Base-by-base conservation (phyloP, 2,888 invertebrate species). In the Nebria salina region DNA sequence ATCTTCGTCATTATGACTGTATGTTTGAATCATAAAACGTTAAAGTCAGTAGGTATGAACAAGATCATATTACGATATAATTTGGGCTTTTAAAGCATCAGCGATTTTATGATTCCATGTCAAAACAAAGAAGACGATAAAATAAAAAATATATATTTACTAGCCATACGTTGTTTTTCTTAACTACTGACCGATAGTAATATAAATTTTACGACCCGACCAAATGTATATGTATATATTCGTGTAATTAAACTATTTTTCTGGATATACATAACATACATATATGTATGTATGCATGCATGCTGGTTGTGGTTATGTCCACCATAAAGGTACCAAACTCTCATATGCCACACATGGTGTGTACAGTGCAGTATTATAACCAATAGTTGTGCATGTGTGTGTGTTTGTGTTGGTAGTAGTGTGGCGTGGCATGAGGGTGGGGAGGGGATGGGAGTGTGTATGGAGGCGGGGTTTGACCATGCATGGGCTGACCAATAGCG, bases 291-390 rank as follows among this genome's bases (percentile, higher is more conserved):
- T 65, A 65, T 65, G 7, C 7, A 65, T 65, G 15, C 2, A 65
- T 65, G 65, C 15, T n/a, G 65, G 7, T 65, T 65, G 65, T 15
- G 4, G 15, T n/a, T 65, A n/a, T 15, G 65, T 76, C 83, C 84
- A 84, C 84, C 85, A 85, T 85, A 83, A 83, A 82, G 82, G 77
- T 73, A 83, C 81, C 70, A 81, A 82, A 85, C 85, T 85, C 85
- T 85, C 86, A 86, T 87, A 87, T 86, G 85, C 86, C 86, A 86
- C 87, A 87, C 86, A 87, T 86, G 86, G 85, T 86, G 85, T 86
- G 20, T 20, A 20, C 20, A 20, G 20, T 20, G 86, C 68, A n/a
- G 5, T 68, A 15, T 15, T 1, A 68, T 5, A 25, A 68, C 68
- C n/a, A 15, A 20, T 25, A 8, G 15, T 66, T 20, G 70, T 70